Evolutionary conservation across 2,888 invertebrate genomes (phyloP), one percentile per base, ranked within the genome.

Genomic region (Incurvaria masculella): DNA sequence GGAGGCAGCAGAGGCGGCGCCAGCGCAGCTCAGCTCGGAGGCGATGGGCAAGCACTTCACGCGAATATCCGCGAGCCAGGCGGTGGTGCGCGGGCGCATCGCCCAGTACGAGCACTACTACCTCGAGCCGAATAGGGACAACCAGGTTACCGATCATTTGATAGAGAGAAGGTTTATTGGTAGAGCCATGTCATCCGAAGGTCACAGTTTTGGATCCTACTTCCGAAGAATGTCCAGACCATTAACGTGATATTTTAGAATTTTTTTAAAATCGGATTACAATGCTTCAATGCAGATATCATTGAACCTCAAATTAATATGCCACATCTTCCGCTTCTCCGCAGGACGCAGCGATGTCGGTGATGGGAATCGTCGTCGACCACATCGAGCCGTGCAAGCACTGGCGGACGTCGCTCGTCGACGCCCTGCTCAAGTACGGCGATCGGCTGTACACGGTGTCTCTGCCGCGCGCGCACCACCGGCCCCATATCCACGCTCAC

Each of bases 381-480:
- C 64, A 73, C 44, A 72, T 84, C 1, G 85, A 83, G 56, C 80
- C 80, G 0, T 72, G 82, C 42, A 60, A 66, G 0, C 72, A 76
- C 51, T 87, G 85, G 81, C 82, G 81, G 45, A 62, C 80, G 1
- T 61, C 67, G 1, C 65, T 85, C 1, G 59, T 87, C 4, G 84
- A 86, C 60, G 75, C 80, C 0, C 69, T 86, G 2, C 57, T 87
- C 10, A 82, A 81, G 54, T 85, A 86, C 51, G 87, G 87, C 0
- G 86, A 87, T 61, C 61, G 81, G 0, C 60, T 87, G 2, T 80
- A 83, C 57, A 80, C 80, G 0, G 68, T 72, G 57, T 76, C 81
- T 0, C 56, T 73, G 40, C 65, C 65, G 0, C 53, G 53, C 0
- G 71, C 73, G 0, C 21, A 49, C 1, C 42, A 52, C 0, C 64